A percentile compares a stretch with the other conserved stretches of the same genome.
These are phyloP conservation scores for Emesis castigata DNA, from an alignment of 2,888 invertebrate species.

Conservation along the genomic window DNA sequence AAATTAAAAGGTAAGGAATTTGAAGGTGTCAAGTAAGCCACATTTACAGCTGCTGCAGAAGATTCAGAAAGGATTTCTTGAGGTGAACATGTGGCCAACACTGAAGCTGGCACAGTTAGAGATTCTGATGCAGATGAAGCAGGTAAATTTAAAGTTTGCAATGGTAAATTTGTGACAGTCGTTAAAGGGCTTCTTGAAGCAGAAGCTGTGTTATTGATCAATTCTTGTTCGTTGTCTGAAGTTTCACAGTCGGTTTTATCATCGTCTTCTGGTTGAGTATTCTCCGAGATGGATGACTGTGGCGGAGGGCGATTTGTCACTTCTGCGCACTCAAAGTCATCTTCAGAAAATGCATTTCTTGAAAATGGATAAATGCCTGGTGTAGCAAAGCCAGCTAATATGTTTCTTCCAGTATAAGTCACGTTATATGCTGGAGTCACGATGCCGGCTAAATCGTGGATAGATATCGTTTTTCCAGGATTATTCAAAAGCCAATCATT, in stretches of 20 bases:
- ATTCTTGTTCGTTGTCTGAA: neutral
- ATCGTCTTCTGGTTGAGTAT: neutral
- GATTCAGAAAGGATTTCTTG: neutral
- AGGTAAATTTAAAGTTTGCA: no score
- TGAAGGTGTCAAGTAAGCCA: neutral
- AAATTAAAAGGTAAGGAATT: neutral
- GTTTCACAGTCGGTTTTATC: neutral
- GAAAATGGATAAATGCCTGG: constrained; percentile 28
- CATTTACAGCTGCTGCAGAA: neutral
- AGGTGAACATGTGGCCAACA: no score
- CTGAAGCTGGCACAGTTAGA: no score
- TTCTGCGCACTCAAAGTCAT: constrained; percentile 32
- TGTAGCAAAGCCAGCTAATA: constrained; percentile 21
- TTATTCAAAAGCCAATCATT: constrained; percentile 41
- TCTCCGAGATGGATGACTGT: neutral
- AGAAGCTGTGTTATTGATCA: neutral
- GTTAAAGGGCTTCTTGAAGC: no score
- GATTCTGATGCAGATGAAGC: no score
- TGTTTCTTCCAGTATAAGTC: constrained; percentile 22
- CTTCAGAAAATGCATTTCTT: constrained; percentile 18
- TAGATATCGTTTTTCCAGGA: constrained; percentile 49
- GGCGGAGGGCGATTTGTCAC: constrained; percentile 20
- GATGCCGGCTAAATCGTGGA: constrained; percentile 46
- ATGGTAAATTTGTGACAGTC: no score
- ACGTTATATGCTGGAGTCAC: constrained; percentile 50